phyloP scores from a whole-genome alignment of 2,888 invertebrate species.

The Eristalinus aeneus region DNA sequence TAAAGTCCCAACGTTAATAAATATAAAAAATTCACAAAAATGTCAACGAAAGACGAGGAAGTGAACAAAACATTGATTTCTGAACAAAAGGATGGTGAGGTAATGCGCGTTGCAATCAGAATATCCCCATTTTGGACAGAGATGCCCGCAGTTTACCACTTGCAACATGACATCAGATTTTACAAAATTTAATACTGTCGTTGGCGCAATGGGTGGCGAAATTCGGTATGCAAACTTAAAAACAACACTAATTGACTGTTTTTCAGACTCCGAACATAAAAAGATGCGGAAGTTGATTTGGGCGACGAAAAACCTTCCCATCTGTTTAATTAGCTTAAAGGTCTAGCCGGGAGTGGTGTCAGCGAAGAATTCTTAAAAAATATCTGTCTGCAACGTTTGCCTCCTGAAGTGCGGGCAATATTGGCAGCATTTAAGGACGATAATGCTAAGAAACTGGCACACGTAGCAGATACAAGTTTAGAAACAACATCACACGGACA shows the following conservation, averaged over 20 bases:
- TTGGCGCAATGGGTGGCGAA: constrained; percentile 62
- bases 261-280: constrained; percentile 60
- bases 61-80: too few relatives aligned
- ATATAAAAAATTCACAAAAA: too few relatives aligned
- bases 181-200: constrained; percentile 71
- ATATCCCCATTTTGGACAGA: constrained; percentile 30
- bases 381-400: neutral
- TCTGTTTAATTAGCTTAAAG: neutral
- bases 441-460: neutral
- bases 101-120: neutral
- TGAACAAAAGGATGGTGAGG: too few relatives aligned
- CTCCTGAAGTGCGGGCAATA: neutral
- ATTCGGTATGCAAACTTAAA: constrained; percentile 58
- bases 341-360: neutral
- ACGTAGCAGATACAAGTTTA: neutral
- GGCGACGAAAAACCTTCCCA: neutral
- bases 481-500: neutral
- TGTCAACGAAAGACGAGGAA: too few relatives aligned
- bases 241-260: constrained; percentile 57
- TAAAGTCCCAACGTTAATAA: too few relatives aligned
- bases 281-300: constrained; percentile 45
- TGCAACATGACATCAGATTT: constrained; percentile 68
- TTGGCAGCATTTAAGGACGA: neutral
- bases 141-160: constrained; percentile 71
- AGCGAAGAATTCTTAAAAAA: neutral